Evolutionary conservation across 2,888 invertebrate species (phyloP), one percentile per base, ranked within the genome.

Genomic region (Campopleginae sp.): DNA sequence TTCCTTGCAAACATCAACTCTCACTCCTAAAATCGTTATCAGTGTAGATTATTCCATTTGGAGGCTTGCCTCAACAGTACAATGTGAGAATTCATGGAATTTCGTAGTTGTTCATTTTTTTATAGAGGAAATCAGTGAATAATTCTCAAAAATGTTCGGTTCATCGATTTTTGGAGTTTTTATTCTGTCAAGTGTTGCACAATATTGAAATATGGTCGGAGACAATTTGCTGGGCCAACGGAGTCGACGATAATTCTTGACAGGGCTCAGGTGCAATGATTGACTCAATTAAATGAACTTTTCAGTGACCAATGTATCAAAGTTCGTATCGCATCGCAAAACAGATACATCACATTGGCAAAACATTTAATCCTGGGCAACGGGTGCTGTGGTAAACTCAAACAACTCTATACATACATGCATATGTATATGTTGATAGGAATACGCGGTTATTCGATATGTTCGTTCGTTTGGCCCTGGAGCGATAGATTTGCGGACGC

Each of bases 401-500:
- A 63, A 76, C 63, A 79, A 46, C 19, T 54, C 38, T n/a, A 68
- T 77, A 80, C 80, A 80, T 77, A 68, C 61, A 74, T 80, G 75
- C 81, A 81, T 85, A 80, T 86, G 80, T 77, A 72, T 85, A 78
- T 80, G 14, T 46, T 17, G 44, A 17, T 58, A 51, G 58, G 65
- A 81, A 70, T 85, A 82, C 74, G 80, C 61, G 82, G 79, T 82
- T 80, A 86, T 81, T 83, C 78, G 86, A 82, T 76, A 78, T 84
- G 85, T 77, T 84, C 68, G 76, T 70, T 80, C 80, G 81, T 70
- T 86, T 58, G 80, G 90, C 76, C 92, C 91, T 88, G 88, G 88
- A 92, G 92, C 92, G 92, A 93, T 93, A 91, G 92, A 92, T 93
- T 93, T 90, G 91, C 91, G 75, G 75, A 46, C 66, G 90, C 92